phyloP scores from a whole-genome alignment of 2,888 invertebrate species.

The Geophilus truncorum region DNA sequence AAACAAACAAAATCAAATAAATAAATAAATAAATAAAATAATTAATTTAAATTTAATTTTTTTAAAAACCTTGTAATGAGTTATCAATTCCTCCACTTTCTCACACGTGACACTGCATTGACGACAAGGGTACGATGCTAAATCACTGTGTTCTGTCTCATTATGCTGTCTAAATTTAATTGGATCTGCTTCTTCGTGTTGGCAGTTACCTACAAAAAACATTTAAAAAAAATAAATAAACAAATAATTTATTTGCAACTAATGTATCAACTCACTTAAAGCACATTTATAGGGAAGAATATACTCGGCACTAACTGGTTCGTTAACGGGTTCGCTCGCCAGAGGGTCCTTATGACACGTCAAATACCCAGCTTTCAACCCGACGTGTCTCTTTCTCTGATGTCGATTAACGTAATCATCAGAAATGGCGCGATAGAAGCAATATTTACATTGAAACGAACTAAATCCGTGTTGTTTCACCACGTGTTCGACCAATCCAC shows the following conservation, averaged over 20 bases:
- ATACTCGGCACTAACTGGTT: slow-evolving; percentile 23
- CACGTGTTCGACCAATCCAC: slow-evolving; percentile 57
- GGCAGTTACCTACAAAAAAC: background rate
- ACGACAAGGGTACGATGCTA: slow-evolving; percentile 30
- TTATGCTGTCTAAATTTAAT: slow-evolving; percentile 25
- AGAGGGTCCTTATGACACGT: background rate
- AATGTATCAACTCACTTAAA: too few relatives aligned
- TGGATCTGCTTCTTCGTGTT: slow-evolving; percentile 30
- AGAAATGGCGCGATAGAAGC: slow-evolving; percentile 62
- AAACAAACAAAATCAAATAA: background rate
- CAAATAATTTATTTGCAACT: too few relatives aligned
- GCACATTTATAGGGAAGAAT: slow-evolving; percentile 28
- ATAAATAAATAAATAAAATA: background rate
- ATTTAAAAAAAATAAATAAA: background rate
- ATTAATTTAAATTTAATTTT: background rate
- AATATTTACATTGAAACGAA: slow-evolving; percentile 60
- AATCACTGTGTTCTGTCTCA: background rate
- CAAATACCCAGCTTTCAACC: background rate
- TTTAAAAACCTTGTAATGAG: slow-evolving; percentile 27
- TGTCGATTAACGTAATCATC: slow-evolving; percentile 61
- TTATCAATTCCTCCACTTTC: background rate
- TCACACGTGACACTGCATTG: slow-evolving; percentile 26
- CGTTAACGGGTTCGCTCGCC: background rate
- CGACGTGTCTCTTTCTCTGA: slow-evolving; percentile 44
- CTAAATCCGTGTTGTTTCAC: slow-evolving; percentile 59